phyloP scores from a whole-genome alignment of 2,888 invertebrate genomes.

The Operophtera brumata region DNA sequence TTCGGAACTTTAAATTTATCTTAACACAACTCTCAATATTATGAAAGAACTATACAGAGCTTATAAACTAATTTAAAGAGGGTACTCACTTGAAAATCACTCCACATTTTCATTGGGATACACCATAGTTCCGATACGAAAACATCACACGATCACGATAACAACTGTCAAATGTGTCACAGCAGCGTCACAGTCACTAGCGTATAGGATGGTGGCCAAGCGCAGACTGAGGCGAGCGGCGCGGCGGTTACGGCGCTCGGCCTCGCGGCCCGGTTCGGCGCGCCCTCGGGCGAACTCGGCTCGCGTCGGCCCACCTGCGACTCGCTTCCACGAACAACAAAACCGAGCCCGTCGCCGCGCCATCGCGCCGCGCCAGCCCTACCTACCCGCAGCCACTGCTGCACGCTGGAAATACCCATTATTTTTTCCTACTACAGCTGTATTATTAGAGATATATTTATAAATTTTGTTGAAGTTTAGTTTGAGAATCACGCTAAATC shows the following conservation, averaged over 20 bases:
- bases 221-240: conserved; percentile 66
- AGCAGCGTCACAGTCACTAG: conserved; percentile 66
- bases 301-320: conserved; percentile 69
- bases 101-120: conserved; percentile 81
- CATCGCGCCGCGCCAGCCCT: conserved; percentile 49
- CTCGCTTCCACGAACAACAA: conserved; percentile 73
- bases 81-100: conserved; percentile 77
- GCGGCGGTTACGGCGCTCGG: conserved; percentile 48
- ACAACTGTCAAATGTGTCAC: conserved; percentile 78
- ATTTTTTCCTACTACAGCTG: conserved; percentile 28
- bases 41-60: conserved; percentile 26
- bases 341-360: conserved; percentile 50
- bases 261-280: conserved; percentile 42
- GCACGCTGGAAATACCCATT: conserved; percentile 54
- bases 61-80: conserved; percentile 9
- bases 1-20: conserved; percentile 35
- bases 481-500: conserved; percentile 1
- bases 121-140: conserved; percentile 80
- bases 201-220: conserved; percentile 66
- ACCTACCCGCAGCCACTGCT: conserved; percentile 37
- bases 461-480: conserved; percentile 3
- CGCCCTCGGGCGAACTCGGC: conserved; percentile 46
- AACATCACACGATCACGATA: conserved; percentile 80
- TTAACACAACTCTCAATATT: conserved; percentile 43
- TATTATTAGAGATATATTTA: conserved; percentile 2